These are phyloP conservation scores for Anodontia alba DNA, from an alignment of 2,888 invertebrate genomes.

Conservation along the genomic window DNA sequence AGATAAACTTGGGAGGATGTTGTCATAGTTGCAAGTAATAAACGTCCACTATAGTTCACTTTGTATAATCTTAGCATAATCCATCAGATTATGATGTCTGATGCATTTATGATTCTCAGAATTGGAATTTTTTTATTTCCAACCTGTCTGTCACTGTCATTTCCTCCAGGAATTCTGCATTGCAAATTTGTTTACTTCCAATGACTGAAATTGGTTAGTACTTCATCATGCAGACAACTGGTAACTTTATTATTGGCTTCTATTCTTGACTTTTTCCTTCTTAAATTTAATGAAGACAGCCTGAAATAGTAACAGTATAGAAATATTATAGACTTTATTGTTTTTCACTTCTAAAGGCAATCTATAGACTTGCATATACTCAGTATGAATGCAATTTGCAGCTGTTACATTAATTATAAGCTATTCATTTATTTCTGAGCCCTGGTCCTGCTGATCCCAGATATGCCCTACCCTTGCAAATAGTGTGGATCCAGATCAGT, in stretches of 20 bases:
- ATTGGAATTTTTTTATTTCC: background rate
- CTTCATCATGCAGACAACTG: background rate
- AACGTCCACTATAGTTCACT: background rate
- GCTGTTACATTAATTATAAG: too few species aligned
- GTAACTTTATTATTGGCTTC: background rate
- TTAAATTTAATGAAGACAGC: background rate
- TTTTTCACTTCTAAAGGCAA: background rate
- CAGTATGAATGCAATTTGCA: too few species aligned
- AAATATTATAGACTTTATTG: background rate
- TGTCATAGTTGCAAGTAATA: background rate
- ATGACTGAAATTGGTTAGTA: background rate
- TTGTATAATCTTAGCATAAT: constrained; percentile 8
- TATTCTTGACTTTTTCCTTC: background rate
- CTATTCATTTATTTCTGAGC: too few species aligned
- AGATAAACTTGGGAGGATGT: background rate
- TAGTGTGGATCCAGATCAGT: too few species aligned
- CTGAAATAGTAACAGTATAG: background rate
- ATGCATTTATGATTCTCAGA: background rate
- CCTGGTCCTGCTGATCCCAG: too few species aligned
- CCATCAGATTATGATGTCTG: background rate
- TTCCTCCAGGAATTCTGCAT: background rate
- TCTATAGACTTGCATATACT: too few species aligned
- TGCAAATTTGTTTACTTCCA: background rate
- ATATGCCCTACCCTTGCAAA: too few species aligned
- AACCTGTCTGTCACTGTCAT: background rate